Conservation (phyloP, 2,797 vertebrate species). For the Esox lucius region DNA sequence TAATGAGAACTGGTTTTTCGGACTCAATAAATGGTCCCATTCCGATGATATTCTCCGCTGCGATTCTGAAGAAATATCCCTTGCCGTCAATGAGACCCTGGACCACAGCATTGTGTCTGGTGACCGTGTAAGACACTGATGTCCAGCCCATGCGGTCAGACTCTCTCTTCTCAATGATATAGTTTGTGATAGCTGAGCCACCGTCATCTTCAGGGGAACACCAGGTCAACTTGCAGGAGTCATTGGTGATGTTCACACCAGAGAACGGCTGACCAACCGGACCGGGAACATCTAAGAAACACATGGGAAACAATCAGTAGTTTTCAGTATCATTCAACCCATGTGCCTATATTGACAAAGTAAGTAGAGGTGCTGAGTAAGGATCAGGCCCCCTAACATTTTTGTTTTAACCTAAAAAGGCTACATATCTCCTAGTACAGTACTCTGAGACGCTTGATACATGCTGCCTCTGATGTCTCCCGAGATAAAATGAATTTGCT, state of each 20-base stretch:
- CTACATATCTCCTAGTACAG: neutral
- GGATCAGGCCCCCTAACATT: neutral
- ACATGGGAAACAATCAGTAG: slow-evolving; percentile 31
- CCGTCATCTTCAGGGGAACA: slow-evolving; percentile 94
- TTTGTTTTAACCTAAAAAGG: neutral
- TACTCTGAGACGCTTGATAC: neutral
- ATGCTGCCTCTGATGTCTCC: neutral
- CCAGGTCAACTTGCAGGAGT: slow-evolving; percentile 97
- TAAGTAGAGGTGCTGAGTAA: neutral
- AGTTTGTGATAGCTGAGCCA: slow-evolving; percentile 95
- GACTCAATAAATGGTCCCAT: slow-evolving; percentile 95
- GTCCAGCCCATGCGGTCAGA: slow-evolving; percentile 95
- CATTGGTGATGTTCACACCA: slow-evolving; percentile 89
- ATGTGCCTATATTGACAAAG: neutral
- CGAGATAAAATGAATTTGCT: neutral
- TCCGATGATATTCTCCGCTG: slow-evolving; percentile 96
- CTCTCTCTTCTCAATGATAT: slow-evolving; percentile 94
- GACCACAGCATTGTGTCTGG: slow-evolving; percentile 91
- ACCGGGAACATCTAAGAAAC: slow-evolving; percentile 88
- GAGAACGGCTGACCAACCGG: slow-evolving; percentile 90
- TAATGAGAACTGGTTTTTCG: slow-evolving; percentile 84
- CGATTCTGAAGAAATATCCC: slow-evolving; percentile 96
- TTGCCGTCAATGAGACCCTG: slow-evolving; percentile 91
- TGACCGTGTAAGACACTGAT: slow-evolving; percentile 92
- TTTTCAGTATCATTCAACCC: neutral